These are phyloP conservation scores for Centrocercus urophasianus DNA, from an alignment of 2,113 vertebrate species.

Conservation along the genomic window DNA sequence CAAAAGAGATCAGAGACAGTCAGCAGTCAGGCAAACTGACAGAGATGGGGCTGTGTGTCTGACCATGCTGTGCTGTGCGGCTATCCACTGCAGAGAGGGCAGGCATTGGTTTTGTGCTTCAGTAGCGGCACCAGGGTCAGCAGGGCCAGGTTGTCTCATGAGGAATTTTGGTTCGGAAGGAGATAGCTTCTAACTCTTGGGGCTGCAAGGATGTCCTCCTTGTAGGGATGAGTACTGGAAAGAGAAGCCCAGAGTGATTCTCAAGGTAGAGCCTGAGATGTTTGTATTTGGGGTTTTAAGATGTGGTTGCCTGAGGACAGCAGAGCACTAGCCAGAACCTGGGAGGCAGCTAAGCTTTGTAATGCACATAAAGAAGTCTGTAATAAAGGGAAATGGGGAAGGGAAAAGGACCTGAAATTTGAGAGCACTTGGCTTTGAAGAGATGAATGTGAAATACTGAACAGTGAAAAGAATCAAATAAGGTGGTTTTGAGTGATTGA, in stretches of 20 bases:
- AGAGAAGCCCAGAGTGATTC: not conserved
- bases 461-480: not conserved
- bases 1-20: not conserved
- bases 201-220: not conserved
- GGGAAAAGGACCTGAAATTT: not conserved
- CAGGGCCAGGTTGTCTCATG: not conserved
- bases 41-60: not conserved
- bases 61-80: not conserved
- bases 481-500: not conserved
- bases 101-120: not conserved
- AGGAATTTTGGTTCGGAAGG: not conserved
- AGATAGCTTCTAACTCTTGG: not conserved
- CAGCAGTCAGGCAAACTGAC: not conserved
- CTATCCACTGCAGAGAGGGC: accelerated
- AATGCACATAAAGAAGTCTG: not conserved
- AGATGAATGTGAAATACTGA: not conserved
- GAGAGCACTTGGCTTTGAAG: not conserved
- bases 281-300: not conserved
- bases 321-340: not conserved
- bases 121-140: not conserved
- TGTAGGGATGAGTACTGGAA: not conserved
- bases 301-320: not conserved
- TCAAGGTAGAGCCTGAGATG: not conserved
- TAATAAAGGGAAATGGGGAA: not conserved
- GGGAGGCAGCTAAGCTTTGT: not conserved